These are phyloP conservation scores for Polydrusus cervinus DNA, from an alignment of 2,888 invertebrate species.

Conservation along the genomic window DNA sequence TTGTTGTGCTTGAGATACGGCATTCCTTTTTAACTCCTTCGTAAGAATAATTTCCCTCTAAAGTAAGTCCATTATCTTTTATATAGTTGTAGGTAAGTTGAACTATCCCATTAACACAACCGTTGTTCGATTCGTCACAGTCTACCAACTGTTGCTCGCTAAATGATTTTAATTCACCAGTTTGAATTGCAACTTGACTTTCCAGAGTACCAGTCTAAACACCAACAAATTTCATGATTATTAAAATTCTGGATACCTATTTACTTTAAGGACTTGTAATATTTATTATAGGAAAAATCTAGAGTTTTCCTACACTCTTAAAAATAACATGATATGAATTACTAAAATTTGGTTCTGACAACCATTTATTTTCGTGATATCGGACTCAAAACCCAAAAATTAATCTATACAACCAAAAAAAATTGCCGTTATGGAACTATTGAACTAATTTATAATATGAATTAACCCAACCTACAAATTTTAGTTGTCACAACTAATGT, in stretches of 20 bases:
- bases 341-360: too few relatives aligned
- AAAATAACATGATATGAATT: too few relatives aligned
- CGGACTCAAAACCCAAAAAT: too few relatives aligned
- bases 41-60: constrained; percentile 60
- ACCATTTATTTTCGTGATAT: too few relatives aligned
- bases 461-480: background rate
- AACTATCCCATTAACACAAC: constrained; percentile 68
- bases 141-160: constrained; percentile 69
- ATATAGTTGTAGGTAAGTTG: constrained; percentile 69
- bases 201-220: constrained; percentile 64
- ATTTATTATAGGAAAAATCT: background rate
- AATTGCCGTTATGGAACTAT: too few relatives aligned
- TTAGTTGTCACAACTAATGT: too few relatives aligned
- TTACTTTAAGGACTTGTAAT: background rate
- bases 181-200: constrained; percentile 54
- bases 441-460: background rate
- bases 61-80: constrained; percentile 64
- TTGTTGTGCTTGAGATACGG: background rate
- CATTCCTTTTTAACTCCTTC: constrained; percentile 60
- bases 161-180: constrained; percentile 64
- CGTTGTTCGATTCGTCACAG: constrained; percentile 66
- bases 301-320: background rate
- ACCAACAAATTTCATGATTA: background rate
- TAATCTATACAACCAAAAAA: too few relatives aligned
- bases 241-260: too few relatives aligned